These are phyloP conservation scores for Micromussa lordhowensis DNA, from an alignment of 92 coral and sea anemone species.

Conservation along the genomic window DNA sequence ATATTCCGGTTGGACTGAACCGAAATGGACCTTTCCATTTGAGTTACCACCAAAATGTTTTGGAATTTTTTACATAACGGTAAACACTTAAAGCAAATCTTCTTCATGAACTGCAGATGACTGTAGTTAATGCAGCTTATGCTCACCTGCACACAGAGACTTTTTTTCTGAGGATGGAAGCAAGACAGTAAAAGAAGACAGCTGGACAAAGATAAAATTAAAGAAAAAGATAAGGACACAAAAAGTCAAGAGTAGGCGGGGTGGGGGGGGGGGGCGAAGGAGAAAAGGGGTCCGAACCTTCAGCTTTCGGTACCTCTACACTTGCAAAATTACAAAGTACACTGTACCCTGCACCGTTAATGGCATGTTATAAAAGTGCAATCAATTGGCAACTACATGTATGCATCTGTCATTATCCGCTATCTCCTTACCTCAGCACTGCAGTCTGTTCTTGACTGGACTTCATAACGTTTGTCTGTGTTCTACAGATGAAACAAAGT, in stretches of 20 bases:
- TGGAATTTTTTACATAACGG: no score
- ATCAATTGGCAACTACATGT: not conserved
- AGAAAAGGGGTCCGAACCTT: no score
- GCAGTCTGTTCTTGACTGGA: conserved; percentile 17
- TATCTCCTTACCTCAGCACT: conserved; percentile 10
- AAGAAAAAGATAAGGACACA: no score
- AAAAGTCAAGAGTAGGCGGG: not conserved
- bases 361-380: not conserved
- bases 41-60: no score
- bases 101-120: not conserved
- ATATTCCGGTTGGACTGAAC: no score
- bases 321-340: no score
- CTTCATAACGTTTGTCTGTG: conserved; percentile 21
- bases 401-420: no score
- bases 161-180: conserved; percentile 17
- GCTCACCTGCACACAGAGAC: conserved; percentile 22
- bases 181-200: conserved; percentile 25
- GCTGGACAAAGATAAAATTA: not conserved
- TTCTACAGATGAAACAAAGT: not conserved
- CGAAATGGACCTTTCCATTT: no score
- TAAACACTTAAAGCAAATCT: no score
- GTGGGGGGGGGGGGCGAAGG: no score
- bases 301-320: no score
- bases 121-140: not conserved
- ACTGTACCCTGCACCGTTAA: not conserved